These are phyloP conservation scores for Odocoileus hemionus DNA, from an alignment of 2,113 vertebrate species.

Conservation along the genomic window DNA sequence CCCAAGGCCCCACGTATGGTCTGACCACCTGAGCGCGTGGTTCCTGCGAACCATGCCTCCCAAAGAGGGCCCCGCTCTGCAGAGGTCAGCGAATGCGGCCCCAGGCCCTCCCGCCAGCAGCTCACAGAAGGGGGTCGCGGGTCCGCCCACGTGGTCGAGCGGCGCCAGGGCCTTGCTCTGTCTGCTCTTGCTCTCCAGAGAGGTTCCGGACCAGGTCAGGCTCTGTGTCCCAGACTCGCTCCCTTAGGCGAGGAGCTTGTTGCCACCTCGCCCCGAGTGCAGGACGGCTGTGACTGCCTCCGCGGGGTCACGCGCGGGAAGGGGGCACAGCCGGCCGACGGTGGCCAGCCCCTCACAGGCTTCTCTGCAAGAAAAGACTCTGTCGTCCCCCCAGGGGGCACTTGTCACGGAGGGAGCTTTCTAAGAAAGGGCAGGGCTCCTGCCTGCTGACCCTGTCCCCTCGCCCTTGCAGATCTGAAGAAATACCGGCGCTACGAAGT, in stretches of 20 bases:
- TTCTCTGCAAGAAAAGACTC: not conserved
- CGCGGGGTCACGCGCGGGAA: accelerated
- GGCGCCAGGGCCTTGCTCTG: not conserved
- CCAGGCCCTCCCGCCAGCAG: not conserved
- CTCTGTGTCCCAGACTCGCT: no score
- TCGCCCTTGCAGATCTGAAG: constrained; percentile 85
- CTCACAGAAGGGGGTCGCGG: not conserved
- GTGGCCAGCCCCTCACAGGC: no score
- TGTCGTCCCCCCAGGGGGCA: no score
- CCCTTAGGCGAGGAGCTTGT: not conserved
- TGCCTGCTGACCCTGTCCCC: not conserved
- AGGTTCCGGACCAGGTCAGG: accelerated
- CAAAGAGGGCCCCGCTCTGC: not conserved
- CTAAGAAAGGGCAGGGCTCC: not conserved
- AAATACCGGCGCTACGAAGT: constrained; percentile 94
- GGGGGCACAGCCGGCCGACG: accelerated
- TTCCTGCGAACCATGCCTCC: not conserved
- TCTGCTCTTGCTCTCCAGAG: not conserved
- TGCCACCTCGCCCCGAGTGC: not conserved
- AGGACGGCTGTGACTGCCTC: not conserved
- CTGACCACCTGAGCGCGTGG: not conserved
- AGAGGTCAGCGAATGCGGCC: accelerated
- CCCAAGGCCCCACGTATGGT: no score
- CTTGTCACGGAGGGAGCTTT: no score
- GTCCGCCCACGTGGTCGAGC: not conserved